Conservation (phyloP, 1,140 invertebrate genomes). For the Dufourea novaeangliae region DNA sequence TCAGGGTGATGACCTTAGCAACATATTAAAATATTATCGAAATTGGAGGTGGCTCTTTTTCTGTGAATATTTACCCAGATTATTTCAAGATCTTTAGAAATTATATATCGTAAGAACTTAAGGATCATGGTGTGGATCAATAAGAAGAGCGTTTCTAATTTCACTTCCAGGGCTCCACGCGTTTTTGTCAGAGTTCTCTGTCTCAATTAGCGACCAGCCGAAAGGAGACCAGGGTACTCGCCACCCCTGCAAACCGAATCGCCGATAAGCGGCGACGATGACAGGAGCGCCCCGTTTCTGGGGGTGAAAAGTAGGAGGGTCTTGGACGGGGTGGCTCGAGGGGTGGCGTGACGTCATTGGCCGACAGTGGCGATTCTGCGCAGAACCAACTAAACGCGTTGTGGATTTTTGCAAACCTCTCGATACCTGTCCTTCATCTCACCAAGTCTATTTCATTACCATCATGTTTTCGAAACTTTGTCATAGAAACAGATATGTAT, state of each 20-base stretch:
- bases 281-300: slow-evolving; percentile 20
- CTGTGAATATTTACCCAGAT: no score
- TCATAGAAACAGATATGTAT: no score
- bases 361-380: slow-evolving; percentile 48
- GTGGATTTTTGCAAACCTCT: neutral
- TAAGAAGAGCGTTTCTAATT: slow-evolving; percentile 6
- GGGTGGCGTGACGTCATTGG: slow-evolving; percentile 63
- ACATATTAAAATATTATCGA: no score
- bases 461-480: no score
- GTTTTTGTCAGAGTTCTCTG: slow-evolving; percentile 27
- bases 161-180: neutral
- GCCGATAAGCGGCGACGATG: slow-evolving; percentile 54
- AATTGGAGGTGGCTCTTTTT: no score
- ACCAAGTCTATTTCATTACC: no score
- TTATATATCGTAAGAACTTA: neutral
- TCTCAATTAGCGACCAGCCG: slow-evolving; percentile 50
- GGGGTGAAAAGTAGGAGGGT: slow-evolving; percentile 68
- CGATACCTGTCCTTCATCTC: neutral
- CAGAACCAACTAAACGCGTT: slow-evolving; percentile 23
- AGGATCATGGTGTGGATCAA: neutral
- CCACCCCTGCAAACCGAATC: slow-evolving; percentile 52
- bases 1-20: no score
- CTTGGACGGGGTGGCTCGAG: slow-evolving; percentile 41
- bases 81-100: no score
- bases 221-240: slow-evolving; percentile 35